phyloP scores from a whole-genome alignment of 2,888 invertebrate species.

The Lasioglossum leucozonium region DNA sequence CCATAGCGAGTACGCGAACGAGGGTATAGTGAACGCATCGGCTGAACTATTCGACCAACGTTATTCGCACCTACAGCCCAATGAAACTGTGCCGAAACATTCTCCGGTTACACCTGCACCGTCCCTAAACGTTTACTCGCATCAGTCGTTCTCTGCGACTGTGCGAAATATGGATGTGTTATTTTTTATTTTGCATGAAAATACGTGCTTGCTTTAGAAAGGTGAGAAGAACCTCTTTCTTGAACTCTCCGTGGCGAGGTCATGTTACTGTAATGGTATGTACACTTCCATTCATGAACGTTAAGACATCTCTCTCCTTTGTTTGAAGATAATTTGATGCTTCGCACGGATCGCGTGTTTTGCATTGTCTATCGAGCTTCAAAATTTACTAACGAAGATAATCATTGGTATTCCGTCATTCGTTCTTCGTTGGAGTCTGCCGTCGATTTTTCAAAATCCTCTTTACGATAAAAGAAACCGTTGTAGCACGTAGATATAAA shows the following conservation, averaged over 20 bases:
- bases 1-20: background rate
- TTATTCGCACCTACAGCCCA: background rate
- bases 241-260: background rate
- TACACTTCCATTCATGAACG: conserved; percentile 11
- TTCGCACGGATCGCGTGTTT: background rate
- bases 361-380: background rate
- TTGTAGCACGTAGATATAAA: background rate
- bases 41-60: background rate
- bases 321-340: background rate
- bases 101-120: background rate
- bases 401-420: background rate
- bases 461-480: too few species aligned
- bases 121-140: background rate
- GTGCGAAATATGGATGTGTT: background rate
- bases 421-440: background rate
- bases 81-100: conserved; percentile 5
- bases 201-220: background rate
- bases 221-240: background rate
- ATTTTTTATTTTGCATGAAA: background rate
- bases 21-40: background rate
- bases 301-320: conserved; percentile 10
- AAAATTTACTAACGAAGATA: background rate
- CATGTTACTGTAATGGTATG: background rate
- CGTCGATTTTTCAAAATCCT: background rate
- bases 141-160: background rate